Evolutionary conservation across 2,888 invertebrate species (phyloP), one percentile per base, ranked within the genome.

Genomic region (Leptinotarsa peninsularis): DNA sequence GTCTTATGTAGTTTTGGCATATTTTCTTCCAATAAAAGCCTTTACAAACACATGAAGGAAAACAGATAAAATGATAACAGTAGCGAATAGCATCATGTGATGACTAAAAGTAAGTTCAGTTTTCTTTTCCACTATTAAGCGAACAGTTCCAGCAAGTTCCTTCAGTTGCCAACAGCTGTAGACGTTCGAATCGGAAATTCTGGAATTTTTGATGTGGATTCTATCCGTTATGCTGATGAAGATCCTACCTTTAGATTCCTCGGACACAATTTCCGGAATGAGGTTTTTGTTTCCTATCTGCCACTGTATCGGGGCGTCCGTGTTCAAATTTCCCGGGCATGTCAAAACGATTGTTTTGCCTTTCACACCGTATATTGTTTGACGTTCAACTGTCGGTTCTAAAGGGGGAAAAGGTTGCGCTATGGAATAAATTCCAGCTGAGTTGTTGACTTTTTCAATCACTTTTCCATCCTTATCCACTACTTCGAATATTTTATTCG

Each of bases 141-240:
- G 89, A n/a, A 93, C 89, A 1, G 91, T 90, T 4, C 93, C 93
- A 1, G 91, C 90, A 49, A 93, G 86, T 73, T 89, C 88, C 50
- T 89, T 88, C 60, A 89, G 86, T 84, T 92, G 91, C 93, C 93
- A 93, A 85, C 94, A 94, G 85, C 93, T 93, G 86, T 93, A 93
- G 66, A 91, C 85, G 78, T 91, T 90, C 0, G 90, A 88, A 84
- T 94, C 94, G 0, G 86, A 82, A 33, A 90, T 86, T 80, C 88
- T 87, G 1, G 91, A 88, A 63, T 88, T 85, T 49, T 89, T 87
- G 60, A 94, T 90, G 23, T 91, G 88, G 56, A 94, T 87, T 67
- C 90, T 89, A 82, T 92, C 91, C 18, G 89, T 88, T 0, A 90
- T 84, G 83, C 92, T 91, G 58, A 94, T 87, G 72, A 87, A 89